Base-by-base conservation (phyloP, 2,888 invertebrate species). In the Cantharis flavilabris region DNA sequence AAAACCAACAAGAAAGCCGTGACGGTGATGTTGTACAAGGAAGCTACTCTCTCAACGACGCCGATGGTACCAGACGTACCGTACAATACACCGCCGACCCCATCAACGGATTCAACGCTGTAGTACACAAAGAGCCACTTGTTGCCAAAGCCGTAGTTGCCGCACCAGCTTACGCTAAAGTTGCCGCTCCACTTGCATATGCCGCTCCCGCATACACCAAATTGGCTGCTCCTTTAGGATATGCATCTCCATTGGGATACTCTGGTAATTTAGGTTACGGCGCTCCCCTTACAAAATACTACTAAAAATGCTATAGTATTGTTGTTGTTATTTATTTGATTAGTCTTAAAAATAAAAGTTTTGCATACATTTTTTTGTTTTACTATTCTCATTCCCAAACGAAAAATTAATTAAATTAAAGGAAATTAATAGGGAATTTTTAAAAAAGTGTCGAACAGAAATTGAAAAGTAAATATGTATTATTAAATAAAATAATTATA, bases 81-180 rank as follows among this genome's bases (percentile, higher is more conserved):
- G 91, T 91, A 10, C 90, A 90, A 82, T 91, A 91, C 85, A 89
- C 89, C 63, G 92, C 92, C 16, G 92, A 92, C 84, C 91, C 92
- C 28, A 89, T 90, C 73, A 91, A 92, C 81, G 92, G 92, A 1
- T 92, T 92, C 88, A 92, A 92, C 86, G 92, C 92, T 9, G 90
- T 92, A 65, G 92, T 93, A 0, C 92, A 91, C 87, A 91, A 90
- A 82, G 92, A 91, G 81, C 92, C 92, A 1, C 81, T 89, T 0
- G 90, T 90, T 0, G 83, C 84, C 14, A 83, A 84, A 80, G 88
- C 88, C 0, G 90, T 90, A 81, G 89, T 89, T 0, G 88, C 88
- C 0, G 89, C 85, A n/a, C 83, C 85, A 26, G 81, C 83, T 20
- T 82, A 82, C 70, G 26, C 18, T n/a, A 83, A 84, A 80, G 88